phyloP scores from a whole-genome alignment of 1,140 invertebrate species.

The Drosophila athabasca region DNA sequence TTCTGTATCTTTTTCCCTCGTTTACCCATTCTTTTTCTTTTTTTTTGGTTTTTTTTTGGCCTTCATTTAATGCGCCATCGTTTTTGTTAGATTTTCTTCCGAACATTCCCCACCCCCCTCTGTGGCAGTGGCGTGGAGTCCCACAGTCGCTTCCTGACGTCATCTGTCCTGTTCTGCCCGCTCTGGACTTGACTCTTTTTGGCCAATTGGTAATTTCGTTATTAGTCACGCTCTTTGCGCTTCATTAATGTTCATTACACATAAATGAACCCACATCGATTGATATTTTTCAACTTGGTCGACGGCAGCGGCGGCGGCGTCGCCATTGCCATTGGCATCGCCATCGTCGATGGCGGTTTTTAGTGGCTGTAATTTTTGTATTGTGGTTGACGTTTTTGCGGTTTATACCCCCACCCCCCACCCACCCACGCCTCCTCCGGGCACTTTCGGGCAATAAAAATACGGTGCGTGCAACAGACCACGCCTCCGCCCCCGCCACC shows the following conservation, averaged over 20 bases:
- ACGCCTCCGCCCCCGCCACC: background rate
- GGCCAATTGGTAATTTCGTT: conserved; percentile 80
- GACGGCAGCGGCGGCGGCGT: conserved; percentile 26
- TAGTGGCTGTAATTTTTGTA: conserved; percentile 58
- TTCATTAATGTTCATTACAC: conserved; percentile 83
- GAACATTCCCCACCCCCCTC: conserved; percentile 7
- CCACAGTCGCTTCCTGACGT: conserved; percentile 18
- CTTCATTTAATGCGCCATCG: too few relatives aligned
- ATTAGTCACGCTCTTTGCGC: conserved; percentile 83
- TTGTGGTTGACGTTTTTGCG: conserved; percentile 78
- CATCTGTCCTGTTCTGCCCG: background rate
- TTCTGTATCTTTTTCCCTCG: conserved; percentile 2
- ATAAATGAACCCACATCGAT: conserved; percentile 82
- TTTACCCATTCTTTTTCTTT: conserved; percentile 1
- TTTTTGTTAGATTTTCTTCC: conserved; percentile 9
- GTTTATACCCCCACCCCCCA: conserved; percentile 32
- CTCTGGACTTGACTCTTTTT: conserved; percentile 57
- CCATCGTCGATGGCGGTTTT: conserved; percentile 58
- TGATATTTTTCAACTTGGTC: conserved; percentile 72
- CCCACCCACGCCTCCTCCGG: background rate
- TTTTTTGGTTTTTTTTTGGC: conserved; percentile 8
- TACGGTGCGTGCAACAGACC: conserved; percentile 20
- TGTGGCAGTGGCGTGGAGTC: too few relatives aligned
- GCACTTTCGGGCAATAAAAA: background rate
- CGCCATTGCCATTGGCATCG: conserved; percentile 1